Percentiles rank a stretch among this genome's conserved stretches.
phyloP scores from a whole-genome alignment of 2,797 vertebrate genomes.

The Rhynchotus rufescens region DNA sequence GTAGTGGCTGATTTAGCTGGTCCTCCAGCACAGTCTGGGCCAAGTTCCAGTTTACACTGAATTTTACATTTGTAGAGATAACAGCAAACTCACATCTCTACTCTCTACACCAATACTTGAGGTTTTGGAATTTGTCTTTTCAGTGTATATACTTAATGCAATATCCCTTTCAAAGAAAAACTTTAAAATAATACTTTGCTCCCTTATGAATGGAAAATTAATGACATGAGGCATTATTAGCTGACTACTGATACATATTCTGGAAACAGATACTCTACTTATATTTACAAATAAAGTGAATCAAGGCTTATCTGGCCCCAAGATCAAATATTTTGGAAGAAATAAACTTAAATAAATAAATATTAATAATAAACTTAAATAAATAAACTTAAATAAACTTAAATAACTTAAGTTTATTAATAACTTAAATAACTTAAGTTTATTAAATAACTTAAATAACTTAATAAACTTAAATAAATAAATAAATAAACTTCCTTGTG shows the following conservation, averaged over 20 bases:
- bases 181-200: too few species aligned
- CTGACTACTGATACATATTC: not conserved
- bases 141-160: too few species aligned
- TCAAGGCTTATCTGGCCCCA: not conserved
- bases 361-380: too few species aligned
- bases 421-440: too few species aligned
- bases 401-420: too few species aligned
- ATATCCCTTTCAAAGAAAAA: not conserved
- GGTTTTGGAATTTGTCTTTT: not conserved
- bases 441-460: too few species aligned
- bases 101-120: not conserved
- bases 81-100: not conserved
- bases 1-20: too few species aligned
- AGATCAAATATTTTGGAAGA: not conserved
- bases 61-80: not conserved
- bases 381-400: too few species aligned
- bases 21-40: not conserved
- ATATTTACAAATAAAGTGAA: not conserved
- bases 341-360: too few species aligned
- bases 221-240: not conserved
- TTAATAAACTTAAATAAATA: too few species aligned
- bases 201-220: not conserved
- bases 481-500: not conserved
- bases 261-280: not conserved
- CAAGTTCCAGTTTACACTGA: not conserved